Evolutionary conservation across 2,113 vertebrate species (phyloP).

Genomic region (Ictidomys tridecemlineatus): DNA sequence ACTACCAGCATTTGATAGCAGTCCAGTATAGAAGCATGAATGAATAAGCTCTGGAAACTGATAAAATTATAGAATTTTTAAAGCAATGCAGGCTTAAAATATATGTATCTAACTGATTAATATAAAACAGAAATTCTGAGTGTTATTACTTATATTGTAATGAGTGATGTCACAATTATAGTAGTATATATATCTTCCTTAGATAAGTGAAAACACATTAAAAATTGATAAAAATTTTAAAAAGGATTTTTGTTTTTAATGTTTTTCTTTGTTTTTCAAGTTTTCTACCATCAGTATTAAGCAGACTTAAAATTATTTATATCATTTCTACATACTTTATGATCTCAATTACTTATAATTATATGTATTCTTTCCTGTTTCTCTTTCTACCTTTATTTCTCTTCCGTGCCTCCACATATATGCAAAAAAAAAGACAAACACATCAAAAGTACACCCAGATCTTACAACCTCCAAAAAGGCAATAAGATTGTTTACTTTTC

Average conservation of each 20-base stretch:
- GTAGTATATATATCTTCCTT: background rate
- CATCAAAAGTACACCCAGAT: background rate
- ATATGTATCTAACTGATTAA: background rate
- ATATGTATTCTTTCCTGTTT: background rate
- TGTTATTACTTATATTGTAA: background rate
- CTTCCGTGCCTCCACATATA: background rate
- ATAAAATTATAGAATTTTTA: constrained; percentile 5
- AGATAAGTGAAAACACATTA: background rate
- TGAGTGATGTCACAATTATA: background rate
- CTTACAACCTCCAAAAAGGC: background rate
- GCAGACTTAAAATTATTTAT: background rate
- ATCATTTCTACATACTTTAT: background rate
- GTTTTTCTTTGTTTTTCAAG: background rate
- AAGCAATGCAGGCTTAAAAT: background rate
- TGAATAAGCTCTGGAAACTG: background rate
- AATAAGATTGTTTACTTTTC: background rate
- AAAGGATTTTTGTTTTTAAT: background rate
- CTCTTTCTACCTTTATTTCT: background rate
- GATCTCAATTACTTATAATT: background rate
- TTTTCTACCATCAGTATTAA: background rate
- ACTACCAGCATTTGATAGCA: background rate
- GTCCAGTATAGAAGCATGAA: constrained; percentile 18
- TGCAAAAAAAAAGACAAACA: constrained; percentile 15
- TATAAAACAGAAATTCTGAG: constrained; percentile 20
- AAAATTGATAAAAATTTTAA: background rate